Evolutionary conservation across 1,140 invertebrate genomes (phyloP).

Genomic region (Drosophila malerkotliana): DNA sequence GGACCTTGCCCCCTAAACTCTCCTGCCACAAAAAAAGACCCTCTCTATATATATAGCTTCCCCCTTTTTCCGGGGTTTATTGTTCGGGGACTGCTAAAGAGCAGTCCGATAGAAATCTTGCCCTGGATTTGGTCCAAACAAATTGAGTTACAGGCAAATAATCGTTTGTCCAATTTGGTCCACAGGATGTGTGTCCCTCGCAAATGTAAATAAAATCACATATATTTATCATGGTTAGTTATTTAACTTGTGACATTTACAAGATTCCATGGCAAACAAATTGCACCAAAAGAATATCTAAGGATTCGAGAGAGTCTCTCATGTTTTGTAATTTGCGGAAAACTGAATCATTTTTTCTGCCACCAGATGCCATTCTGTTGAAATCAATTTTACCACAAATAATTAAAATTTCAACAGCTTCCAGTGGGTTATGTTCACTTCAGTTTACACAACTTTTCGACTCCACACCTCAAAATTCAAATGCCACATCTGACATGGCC

Average conservation of each 20-base stretch:
- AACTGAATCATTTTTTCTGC: conserved; percentile 3
- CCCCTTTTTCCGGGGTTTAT: conserved; percentile 21
- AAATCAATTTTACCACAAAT: conserved; percentile 29
- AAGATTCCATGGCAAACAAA: conserved; percentile 3
- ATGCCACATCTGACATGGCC: conserved; percentile 29
- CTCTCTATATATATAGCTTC: neutral
- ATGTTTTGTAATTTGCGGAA: neutral
- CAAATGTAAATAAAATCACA: conserved; percentile 48
- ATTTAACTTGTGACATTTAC: neutral
- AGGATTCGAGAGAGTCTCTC: neutral
- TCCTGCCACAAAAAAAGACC: neutral
- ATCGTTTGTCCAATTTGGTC: conserved; percentile 65
- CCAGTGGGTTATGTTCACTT: conserved; percentile 22
- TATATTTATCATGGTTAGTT: conserved; percentile 46
- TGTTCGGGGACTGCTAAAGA: conserved; percentile 19
- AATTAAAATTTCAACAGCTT: conserved; percentile 43
- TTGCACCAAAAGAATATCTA: conserved; percentile 1
- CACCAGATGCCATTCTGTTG: conserved; percentile 9
- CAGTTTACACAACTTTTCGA: conserved; percentile 40
- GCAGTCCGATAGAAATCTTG: conserved; percentile 43
- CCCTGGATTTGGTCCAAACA: conserved; percentile 57
- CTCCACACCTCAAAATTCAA: conserved; percentile 35
- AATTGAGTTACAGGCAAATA: conserved; percentile 78
- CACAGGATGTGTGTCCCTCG: conserved; percentile 34
- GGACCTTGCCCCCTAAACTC: neutral